Evolutionary conservation across 2,888 invertebrate species (phyloP).

Genomic region (Tachystola acroxantha): DNA sequence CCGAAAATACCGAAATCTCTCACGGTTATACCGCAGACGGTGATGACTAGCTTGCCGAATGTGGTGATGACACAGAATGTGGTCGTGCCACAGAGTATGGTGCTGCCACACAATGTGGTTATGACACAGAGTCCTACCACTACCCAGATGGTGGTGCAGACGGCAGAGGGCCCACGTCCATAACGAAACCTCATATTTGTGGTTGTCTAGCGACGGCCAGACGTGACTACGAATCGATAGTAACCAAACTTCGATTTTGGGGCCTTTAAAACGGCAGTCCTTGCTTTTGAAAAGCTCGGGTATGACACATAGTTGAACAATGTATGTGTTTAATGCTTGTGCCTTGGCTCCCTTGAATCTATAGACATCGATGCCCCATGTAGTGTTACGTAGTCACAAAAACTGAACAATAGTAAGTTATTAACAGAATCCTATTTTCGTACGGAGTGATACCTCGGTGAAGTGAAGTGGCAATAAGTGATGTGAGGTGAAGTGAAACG

Average conservation of each 20-base stretch:
- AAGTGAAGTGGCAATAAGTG: slow-evolving; percentile 17
- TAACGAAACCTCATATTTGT: slow-evolving; percentile 60
- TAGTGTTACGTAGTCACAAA: slow-evolving; percentile 8
- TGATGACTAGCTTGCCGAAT: slow-evolving; percentile 19
- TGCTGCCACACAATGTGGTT: slow-evolving; percentile 15
- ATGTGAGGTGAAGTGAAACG: slow-evolving; percentile 25
- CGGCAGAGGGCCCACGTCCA: slow-evolving; percentile 35
- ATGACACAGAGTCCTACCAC: slow-evolving; percentile 9
- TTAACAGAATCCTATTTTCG: slow-evolving; percentile 20
- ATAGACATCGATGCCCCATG: too few species aligned
- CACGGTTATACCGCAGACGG: slow-evolving; percentile 86
- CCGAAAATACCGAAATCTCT: slow-evolving; percentile 90
- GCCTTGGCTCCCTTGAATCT: too few species aligned
- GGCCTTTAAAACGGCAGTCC: too few species aligned
- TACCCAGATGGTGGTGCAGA: slow-evolving; percentile 15
- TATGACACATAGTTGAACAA: too few species aligned
- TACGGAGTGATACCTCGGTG: slow-evolving; percentile 19
- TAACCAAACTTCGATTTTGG: too few species aligned
- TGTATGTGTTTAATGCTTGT: too few species aligned
- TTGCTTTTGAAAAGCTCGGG: too few species aligned
- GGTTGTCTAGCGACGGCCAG: slow-evolving; percentile 44
- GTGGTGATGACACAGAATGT: slow-evolving; percentile 1
- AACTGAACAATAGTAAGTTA: slow-evolving; percentile 18
- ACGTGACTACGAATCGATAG: slow-evolving; percentile 17
- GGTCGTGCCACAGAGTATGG: slow-evolving; percentile 15